phyloP scores from a whole-genome alignment of 2,113 vertebrate species.

The Otocyon megalotis region DNA sequence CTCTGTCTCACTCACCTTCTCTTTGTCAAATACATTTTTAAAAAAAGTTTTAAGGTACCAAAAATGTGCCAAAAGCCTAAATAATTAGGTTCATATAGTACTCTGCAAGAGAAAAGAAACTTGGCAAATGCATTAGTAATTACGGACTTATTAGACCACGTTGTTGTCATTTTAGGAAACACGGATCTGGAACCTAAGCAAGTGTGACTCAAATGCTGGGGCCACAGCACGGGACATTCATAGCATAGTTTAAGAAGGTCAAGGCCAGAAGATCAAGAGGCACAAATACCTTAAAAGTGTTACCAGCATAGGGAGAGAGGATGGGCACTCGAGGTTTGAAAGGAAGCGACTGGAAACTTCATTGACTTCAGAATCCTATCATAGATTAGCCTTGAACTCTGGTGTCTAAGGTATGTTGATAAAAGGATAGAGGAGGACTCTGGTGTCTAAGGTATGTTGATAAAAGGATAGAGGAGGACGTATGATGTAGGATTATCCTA shows the following conservation, averaged over 20 bases:
- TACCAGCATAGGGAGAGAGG: neutral
- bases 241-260: neutral
- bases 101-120: neutral
- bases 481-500: neutral
- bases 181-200: neutral
- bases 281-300: neutral
- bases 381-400: neutral
- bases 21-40: too few relatives aligned
- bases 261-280: neutral
- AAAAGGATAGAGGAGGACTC: neutral
- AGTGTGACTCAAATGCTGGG: neutral
- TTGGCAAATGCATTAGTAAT: neutral
- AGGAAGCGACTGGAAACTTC: neutral
- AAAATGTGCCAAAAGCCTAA: neutral
- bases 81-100: neutral
- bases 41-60: neutral
- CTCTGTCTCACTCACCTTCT: too few relatives aligned
- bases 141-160: neutral
- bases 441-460: neutral
- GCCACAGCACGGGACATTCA: neutral
- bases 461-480: neutral
- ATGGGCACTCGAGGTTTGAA: neutral
- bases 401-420: neutral
- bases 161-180: neutral
- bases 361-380: neutral